Base-by-base conservation (phyloP, 2,888 invertebrate genomes). In the Pyrochroa serraticornis region DNA sequence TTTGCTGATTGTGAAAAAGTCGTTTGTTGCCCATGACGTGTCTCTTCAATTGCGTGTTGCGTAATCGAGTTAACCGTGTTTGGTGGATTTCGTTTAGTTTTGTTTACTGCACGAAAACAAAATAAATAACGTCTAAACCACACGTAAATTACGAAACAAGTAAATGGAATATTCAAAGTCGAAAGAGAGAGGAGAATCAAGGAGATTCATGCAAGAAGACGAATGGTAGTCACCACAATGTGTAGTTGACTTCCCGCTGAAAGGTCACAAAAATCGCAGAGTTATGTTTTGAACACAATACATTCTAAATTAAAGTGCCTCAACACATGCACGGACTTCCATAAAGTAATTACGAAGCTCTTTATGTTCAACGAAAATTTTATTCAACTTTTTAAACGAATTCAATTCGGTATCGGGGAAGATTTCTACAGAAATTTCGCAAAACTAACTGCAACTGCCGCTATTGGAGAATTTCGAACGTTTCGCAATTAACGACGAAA, bases 161-260 rank as follows among this genome's bases (percentile, higher is more conserved):
- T 66, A 71, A 72, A 69, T 66, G 68, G 68, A 70, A 70, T 69
- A 71, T 71, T 74, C 74, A 72, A 73, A 74, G 74, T 62, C 71
- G 69, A 74, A 73, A 73, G 74, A 74, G 75, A 75, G 74, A 74
- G 74, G 73, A 71, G 63, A 65, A 68, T 67, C 73, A 73, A 74
- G 72, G 75, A 73, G 75, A 74, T 72, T 68, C 72, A 73, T 73
- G 74, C 72, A 74, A 75, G 74, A 74, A 74, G 75, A 74, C 71
- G 70, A 68, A 75, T 71, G 72, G 66, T 70, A 58, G 63, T 66
- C 65, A 67, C 64, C 51, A 71, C 69, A 69, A 68, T 69, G 66
- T 68, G 63, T 51, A 66, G 66, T 69, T 67, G 71, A 69, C 71
- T 72, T n/a, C n/a, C n/a, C 47, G 64, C 60, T 64, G 62, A 76